Conservation (phyloP, 1,140 invertebrate species). For the Battus philenor region DNA sequence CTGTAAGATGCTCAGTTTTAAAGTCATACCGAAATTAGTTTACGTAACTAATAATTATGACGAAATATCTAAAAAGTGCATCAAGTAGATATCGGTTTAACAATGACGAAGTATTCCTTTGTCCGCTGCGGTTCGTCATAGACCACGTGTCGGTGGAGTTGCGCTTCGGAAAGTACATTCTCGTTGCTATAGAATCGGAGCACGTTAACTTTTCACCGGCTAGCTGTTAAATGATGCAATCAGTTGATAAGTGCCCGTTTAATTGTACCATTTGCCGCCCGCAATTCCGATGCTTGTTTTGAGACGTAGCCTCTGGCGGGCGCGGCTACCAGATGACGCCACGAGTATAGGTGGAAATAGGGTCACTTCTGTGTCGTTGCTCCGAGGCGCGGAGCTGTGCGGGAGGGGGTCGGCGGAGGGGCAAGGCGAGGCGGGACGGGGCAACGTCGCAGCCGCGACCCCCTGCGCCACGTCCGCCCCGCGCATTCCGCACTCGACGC, state of each 20-base stretch:
- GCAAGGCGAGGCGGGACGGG: neutral
- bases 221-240: conserved; percentile 45
- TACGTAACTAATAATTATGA: too few relatives aligned
- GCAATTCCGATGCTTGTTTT: conserved; percentile 51
- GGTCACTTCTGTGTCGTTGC: conserved; percentile 68
- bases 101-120: too few relatives aligned
- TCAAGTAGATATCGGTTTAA: too few relatives aligned
- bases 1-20: too few relatives aligned
- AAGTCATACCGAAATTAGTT: too few relatives aligned
- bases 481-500: conserved; percentile 59
- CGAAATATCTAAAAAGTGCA: too few relatives aligned
- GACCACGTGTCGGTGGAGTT: too few relatives aligned
- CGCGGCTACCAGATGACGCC: conserved; percentile 66
- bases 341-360: conserved; percentile 65
- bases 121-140: too few relatives aligned
- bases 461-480: conserved; percentile 28
- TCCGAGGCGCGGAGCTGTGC: conserved; percentile 46
- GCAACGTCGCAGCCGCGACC: conserved; percentile 21
- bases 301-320: conserved; percentile 58
- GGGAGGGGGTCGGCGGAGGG: conserved; percentile 25
- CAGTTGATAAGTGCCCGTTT: conserved; percentile 48
- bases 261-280: conserved; percentile 39
- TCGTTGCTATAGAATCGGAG: conserved; percentile 2
- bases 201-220: conserved; percentile 18
- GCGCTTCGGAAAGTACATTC: conserved; percentile 2